These are phyloP conservation scores for Andrena fulva DNA, from an alignment of 2,888 invertebrate genomes.

Conservation along the genomic window DNA sequence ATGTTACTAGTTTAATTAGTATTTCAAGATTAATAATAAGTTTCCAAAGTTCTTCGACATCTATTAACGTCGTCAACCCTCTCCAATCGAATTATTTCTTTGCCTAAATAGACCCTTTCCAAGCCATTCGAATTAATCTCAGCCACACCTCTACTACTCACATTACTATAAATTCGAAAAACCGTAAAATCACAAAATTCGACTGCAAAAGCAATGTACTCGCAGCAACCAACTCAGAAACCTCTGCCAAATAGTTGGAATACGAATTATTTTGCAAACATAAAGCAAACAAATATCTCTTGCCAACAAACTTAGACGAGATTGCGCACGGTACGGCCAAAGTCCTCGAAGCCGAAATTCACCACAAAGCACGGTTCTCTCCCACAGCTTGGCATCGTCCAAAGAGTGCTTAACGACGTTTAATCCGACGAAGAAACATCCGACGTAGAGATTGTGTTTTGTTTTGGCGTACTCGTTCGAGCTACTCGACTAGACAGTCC, in stretches of 20 bases:
- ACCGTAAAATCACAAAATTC: neutral
- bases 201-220: no score
- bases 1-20: no score
- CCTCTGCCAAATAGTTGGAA: neutral
- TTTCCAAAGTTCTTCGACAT: no score
- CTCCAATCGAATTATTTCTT: no score
- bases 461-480: slow-evolving; percentile 36
- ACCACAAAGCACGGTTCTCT: neutral
- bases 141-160: no score
- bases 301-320: neutral
- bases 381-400: slow-evolving; percentile 12
- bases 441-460: slow-evolving; percentile 37
- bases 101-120: no score
- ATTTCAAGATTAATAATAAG: no score
- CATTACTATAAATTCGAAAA: no score
- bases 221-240: no score
- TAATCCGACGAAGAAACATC: slow-evolving; percentile 51
- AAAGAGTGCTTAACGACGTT: slow-evolving; percentile 39
- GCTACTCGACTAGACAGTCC: slow-evolving; percentile 22
- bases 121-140: no score
- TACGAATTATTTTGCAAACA: neutral
- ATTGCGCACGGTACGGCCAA: neutral
- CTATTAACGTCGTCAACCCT: no score
- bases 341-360: neutral
- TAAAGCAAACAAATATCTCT: neutral